phyloP scores from a whole-genome alignment of 2,888 invertebrate genomes.

The Melanophora roralis region DNA sequence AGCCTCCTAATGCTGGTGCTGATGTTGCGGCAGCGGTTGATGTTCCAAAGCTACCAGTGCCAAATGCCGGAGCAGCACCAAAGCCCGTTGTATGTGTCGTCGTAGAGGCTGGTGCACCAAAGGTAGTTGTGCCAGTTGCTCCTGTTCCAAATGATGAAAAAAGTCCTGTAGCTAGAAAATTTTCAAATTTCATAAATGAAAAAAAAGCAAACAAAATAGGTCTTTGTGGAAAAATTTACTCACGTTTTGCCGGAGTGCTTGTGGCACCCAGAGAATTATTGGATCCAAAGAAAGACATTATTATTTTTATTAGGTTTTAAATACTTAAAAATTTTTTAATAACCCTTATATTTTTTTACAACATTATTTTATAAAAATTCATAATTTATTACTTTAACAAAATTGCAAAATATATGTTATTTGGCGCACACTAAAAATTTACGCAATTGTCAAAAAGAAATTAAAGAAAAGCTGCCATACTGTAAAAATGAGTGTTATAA shows the following conservation, averaged over 20 bases:
- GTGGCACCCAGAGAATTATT: constrained; percentile 78
- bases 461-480: not conserved
- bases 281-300: constrained; percentile 76
- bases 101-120: constrained; percentile 64
- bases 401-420: not conserved
- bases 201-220: too few relatives aligned
- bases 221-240: constrained; percentile 68
- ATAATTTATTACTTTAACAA: constrained; percentile 2
- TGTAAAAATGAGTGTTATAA: too few relatives aligned
- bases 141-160: constrained; percentile 68
- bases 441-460: not conserved
- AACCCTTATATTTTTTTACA: not conserved
- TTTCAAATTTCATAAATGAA: too few relatives aligned
- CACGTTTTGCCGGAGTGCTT: constrained; percentile 80
- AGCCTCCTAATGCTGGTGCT: constrained; percentile 71
- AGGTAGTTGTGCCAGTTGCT: constrained; percentile 53
- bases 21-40: constrained; percentile 63
- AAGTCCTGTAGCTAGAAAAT: constrained; percentile 69
- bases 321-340: not conserved
- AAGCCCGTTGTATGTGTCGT: constrained; percentile 28
- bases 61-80: constrained; percentile 65
- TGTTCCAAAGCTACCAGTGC: constrained; percentile 69
- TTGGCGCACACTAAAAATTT: constrained; percentile 27
- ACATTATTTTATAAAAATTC: not conserved
- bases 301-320: not conserved